phyloP scores from a whole-genome alignment of 2,888 invertebrate species.

The Erebia ligea region DNA sequence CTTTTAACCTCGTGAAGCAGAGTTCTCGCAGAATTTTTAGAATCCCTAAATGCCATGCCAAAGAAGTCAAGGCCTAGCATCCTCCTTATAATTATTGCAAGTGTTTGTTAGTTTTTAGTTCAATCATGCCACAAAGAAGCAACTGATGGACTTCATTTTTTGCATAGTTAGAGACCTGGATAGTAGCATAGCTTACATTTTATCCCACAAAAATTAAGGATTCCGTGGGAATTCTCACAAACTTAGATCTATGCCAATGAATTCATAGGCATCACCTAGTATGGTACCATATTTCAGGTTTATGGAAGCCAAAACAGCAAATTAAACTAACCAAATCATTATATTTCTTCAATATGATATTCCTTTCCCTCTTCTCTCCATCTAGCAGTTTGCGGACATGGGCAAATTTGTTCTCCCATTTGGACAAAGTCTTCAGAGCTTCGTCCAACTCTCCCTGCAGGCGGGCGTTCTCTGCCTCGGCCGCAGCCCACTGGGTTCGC shows the following conservation, averaged over 20 bases:
- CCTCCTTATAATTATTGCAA: no score
- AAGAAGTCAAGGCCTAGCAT: no score
- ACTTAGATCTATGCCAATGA: no score
- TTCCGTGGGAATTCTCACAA: no score
- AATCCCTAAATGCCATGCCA: no score
- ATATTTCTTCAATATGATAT: conserved; percentile 87
- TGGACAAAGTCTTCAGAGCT: conserved; percentile 87
- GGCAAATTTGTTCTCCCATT: conserved; percentile 91
- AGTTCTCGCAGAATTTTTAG: no score
- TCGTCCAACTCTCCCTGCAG: conserved; percentile 88
- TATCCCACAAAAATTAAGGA: background rate
- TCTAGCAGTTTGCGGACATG: conserved; percentile 92
- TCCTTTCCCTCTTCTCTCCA: conserved; percentile 88
- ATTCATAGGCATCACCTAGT: background rate
- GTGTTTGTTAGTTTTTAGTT: no score
- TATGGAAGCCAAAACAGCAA: background rate
- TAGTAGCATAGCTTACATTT: background rate
- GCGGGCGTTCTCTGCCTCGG: conserved; percentile 88
- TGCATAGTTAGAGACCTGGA: no score
- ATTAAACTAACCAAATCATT: conserved; percentile 83
- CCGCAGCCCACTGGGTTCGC: conserved; percentile 86
- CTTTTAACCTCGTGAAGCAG: no score
- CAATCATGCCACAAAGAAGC: no score
- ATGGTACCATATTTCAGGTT: background rate
- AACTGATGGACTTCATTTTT: no score